Percentiles rank a stretch among this genome's conserved stretches.
Conservation (phyloP, 1,140 invertebrate species). For the Zophobas atratus region DNA sequence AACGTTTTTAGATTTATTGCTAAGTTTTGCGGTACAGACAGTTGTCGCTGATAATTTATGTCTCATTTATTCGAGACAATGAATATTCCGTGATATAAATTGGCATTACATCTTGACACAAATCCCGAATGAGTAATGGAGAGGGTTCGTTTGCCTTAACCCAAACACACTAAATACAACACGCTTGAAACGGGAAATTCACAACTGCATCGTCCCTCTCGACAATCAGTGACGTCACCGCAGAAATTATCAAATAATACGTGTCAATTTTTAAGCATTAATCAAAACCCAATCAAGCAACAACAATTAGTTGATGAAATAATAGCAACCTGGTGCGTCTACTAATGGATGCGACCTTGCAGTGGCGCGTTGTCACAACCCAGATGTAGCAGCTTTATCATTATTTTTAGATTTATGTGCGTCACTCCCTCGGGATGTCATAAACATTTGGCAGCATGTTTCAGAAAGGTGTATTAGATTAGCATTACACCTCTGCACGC, state of each 20-base stretch:
- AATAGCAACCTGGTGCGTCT: background rate
- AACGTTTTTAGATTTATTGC: constrained; percentile 24
- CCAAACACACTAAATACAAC: background rate
- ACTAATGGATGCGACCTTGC: constrained; percentile 9
- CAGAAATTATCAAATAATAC: background rate
- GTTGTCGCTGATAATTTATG: constrained; percentile 33
- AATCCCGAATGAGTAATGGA: constrained; percentile 25
- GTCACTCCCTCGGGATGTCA: constrained; percentile 20
- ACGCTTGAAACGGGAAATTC: background rate
- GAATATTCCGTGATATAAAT: constrained; percentile 37
- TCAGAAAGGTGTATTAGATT: constrained; percentile 14
- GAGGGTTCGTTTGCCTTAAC: background rate
- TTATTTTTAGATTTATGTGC: constrained; percentile 42
- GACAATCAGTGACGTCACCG: too few species aligned
- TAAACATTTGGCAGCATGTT: constrained; percentile 36
- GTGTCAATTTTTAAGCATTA: background rate
- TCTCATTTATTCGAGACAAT: constrained; percentile 34
- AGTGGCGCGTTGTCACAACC: constrained; percentile 18
- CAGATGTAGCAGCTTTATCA: constrained; percentile 40
- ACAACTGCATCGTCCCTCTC: too few species aligned
- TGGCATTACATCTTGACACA: constrained; percentile 38
- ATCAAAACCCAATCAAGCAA: background rate
- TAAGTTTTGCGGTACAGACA: background rate
- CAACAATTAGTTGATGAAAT: background rate
- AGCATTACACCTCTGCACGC: constrained; percentile 15